These are phyloP conservation scores for Melangyna quadrimaculata DNA, from an alignment of 2,888 invertebrate species.

Conservation along the genomic window DNA sequence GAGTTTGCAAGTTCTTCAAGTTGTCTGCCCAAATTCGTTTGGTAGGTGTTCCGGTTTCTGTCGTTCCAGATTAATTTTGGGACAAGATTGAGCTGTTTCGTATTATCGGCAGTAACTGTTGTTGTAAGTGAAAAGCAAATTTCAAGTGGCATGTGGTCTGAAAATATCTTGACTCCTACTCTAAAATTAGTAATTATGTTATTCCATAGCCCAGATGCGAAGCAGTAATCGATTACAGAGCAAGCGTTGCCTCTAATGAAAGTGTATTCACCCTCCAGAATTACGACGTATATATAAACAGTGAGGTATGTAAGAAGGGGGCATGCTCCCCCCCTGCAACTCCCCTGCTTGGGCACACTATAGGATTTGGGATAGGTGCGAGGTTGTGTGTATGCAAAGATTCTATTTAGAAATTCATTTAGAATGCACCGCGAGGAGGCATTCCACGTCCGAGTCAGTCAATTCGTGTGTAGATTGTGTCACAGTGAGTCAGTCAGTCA, in stretches of 20 bases:
- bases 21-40: not conserved
- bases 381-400: no score
- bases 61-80: not conserved
- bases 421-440: no score
- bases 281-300: no score
- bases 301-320: no score
- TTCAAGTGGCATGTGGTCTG: not conserved
- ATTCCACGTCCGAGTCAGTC: no score
- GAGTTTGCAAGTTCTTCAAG: not conserved
- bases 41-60: not conserved
- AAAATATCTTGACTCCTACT: not conserved
- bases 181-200: not conserved
- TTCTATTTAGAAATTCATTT: no score
- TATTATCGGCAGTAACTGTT: not conserved
- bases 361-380: no score
- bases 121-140: not conserved
- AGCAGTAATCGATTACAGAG: not conserved
- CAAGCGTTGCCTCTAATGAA: not conserved
- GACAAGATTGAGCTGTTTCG: not conserved
- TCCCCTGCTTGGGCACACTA: no score
- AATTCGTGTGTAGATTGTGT: no score
- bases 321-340: no score
- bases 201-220: not conserved
- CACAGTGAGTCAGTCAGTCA: no score
- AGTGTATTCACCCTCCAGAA: not conserved